A percentile compares a stretch with the other conserved stretches of the same genome.
Evolutionary conservation across 2,888 invertebrate species (phyloP).

Genomic region (Smittia aterrima): DNA sequence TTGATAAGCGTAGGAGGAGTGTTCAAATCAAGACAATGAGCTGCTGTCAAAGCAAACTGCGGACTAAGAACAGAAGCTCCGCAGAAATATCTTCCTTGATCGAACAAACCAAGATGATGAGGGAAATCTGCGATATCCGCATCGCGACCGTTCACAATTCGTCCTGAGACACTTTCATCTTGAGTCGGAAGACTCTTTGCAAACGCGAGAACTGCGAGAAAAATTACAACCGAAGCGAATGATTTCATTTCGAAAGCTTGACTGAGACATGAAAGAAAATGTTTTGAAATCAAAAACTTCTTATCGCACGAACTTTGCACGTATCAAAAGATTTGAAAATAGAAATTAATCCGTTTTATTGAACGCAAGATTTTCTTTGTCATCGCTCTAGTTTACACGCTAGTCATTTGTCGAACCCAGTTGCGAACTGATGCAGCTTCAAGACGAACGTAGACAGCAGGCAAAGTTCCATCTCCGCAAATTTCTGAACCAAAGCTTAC

Average conservation of each 20-base stretch:
- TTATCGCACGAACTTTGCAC: too few species aligned
- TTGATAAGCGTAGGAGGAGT: neutral
- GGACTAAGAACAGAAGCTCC: neutral
- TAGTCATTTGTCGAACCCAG: neutral
- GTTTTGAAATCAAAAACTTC: too few species aligned
- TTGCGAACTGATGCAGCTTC: neutral
- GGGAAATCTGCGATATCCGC: neutral
- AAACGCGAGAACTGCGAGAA: too few species aligned
- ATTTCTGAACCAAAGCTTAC: neutral
- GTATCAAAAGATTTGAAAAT: too few species aligned
- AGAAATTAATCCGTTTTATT: too few species aligned
- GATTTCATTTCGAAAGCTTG: too few species aligned
- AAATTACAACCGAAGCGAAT: too few species aligned
- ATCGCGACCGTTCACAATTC: neutral
- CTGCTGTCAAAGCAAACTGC: constrained; percentile 15
- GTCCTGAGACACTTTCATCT: neutral
- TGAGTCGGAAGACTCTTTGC: too few species aligned
- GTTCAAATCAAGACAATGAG: neutral
- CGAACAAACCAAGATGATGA: neutral
- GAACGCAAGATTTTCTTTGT: neutral
- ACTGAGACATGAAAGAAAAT: too few species aligned
- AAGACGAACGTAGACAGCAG: neutral
- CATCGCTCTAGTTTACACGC: neutral
- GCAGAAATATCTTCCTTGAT: neutral
- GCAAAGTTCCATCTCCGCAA: neutral